Evolutionary conservation across 2,797 vertebrate species (phyloP).

Genomic region (Xerus rutilus): DNA sequence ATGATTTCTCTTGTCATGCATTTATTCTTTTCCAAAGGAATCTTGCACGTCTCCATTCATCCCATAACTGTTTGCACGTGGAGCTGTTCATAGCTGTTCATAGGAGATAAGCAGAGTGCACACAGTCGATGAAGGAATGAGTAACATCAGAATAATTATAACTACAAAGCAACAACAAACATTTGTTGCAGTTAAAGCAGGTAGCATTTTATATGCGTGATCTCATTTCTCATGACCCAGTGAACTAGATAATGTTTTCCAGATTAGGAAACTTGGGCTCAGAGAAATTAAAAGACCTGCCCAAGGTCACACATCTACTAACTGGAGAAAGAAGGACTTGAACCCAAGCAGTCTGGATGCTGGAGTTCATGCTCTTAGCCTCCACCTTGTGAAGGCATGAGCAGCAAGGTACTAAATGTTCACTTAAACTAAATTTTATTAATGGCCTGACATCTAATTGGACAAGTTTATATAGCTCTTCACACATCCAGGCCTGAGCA

Average conservation of each 20-base stretch:
- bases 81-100: neutral
- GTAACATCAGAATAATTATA: neutral
- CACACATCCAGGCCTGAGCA: neutral
- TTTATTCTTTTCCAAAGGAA: conserved; percentile 46
- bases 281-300: conserved; percentile 23
- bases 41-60: neutral
- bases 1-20: neutral
- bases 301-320: neutral
- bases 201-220: neutral
- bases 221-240: neutral
- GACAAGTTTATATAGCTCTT: neutral
- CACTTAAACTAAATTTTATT: neutral
- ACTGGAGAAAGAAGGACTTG: neutral
- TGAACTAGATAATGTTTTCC: neutral
- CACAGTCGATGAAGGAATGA: neutral
- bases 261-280: neutral
- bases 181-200: neutral
- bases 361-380: neutral
- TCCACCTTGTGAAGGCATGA: neutral
- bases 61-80: neutral
- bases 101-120: neutral
- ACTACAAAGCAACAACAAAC: neutral
- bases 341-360: neutral
- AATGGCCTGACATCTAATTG: neutral
- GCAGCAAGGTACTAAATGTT: neutral